phyloP scores from a whole-genome alignment of 2,113 vertebrate genomes.

The Hippocampus comes region DNA sequence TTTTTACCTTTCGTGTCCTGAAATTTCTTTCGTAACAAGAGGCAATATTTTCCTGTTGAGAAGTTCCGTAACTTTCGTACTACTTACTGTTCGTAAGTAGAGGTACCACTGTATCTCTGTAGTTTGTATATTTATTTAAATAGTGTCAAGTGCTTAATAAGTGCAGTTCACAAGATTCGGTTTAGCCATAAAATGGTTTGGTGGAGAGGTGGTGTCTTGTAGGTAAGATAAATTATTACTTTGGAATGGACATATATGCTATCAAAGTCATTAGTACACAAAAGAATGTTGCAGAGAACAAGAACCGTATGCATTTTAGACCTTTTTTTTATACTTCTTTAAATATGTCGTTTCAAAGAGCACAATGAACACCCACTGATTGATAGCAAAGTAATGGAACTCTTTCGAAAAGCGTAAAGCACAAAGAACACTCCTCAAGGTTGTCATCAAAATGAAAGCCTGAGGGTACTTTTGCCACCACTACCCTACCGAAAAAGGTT shows the following conservation, averaged over 20 bases:
- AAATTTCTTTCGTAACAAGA: too few relatives aligned
- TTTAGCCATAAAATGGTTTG: too few relatives aligned
- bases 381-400: background rate
- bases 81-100: too few relatives aligned
- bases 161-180: too few relatives aligned
- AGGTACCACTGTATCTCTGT: too few relatives aligned
- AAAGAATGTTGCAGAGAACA: background rate
- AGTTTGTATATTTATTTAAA: too few relatives aligned
- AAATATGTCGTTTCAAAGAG: background rate
- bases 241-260: background rate
- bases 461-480: background rate
- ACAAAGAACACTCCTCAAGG: conserved; percentile 2
- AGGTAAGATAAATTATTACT: too few relatives aligned
- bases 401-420: background rate
- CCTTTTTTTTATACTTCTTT: background rate
- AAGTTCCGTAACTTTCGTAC: too few relatives aligned
- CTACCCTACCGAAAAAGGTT: background rate
- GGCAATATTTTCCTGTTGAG: too few relatives aligned
- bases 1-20: too few relatives aligned
- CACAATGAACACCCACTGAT: background rate
- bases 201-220: too few relatives aligned
- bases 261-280: background rate
- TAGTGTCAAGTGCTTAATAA: too few relatives aligned
- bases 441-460: background rate
- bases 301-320: background rate